Percentiles rank a stretch among this genome's conserved stretches.
Conservation (phyloP, 2,113 vertebrate species). For the Orientallactaga bullata region DNA sequence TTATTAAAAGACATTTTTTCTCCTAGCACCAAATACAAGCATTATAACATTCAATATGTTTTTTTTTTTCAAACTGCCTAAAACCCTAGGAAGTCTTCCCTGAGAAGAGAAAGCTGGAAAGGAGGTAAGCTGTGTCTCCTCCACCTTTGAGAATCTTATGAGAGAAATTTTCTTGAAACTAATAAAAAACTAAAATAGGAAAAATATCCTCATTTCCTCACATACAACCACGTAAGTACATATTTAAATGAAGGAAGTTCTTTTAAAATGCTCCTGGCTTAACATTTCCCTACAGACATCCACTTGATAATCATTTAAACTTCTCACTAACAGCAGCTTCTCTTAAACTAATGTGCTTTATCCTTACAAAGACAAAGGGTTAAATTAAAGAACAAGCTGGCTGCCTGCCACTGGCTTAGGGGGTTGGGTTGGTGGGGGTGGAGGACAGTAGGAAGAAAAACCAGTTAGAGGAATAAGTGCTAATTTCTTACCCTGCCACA, state of each 20-base stretch:
- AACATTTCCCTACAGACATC: not conserved
- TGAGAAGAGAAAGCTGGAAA: slow-evolving; percentile 29
- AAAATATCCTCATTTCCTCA: slow-evolving; percentile 21
- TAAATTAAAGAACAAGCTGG: slow-evolving; percentile 78
- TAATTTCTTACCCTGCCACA: slow-evolving; percentile 81
- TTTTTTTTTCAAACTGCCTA: not conserved
- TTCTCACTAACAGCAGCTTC: slow-evolving; percentile 53
- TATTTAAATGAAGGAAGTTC: slow-evolving; percentile 48
- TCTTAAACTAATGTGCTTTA: slow-evolving; percentile 63
- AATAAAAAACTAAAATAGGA: slow-evolving; percentile 61
- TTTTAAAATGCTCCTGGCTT: slow-evolving; percentile 57
- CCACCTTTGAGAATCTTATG: slow-evolving; percentile 45
- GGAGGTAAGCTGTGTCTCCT: slow-evolving; percentile 5
- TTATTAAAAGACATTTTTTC: slow-evolving; percentile 54
- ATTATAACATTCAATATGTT: slow-evolving; percentile 48
- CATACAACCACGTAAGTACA: slow-evolving; percentile 39
- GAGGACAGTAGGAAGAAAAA: slow-evolving; percentile 68
- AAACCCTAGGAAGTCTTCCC: slow-evolving; percentile 21
- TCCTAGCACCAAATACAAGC: slow-evolving; percentile 46
- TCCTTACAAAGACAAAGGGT: slow-evolving; percentile 69
- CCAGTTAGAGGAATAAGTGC: slow-evolving; percentile 71
- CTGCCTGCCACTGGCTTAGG: slow-evolving; percentile 65
- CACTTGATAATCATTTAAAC: slow-evolving; percentile 63
- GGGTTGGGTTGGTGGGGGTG: not conserved
- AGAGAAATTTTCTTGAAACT: slow-evolving; percentile 60